These are phyloP conservation scores for Theodoxus fluviatilis DNA, from an alignment of 2,888 invertebrate species.

Conservation along the genomic window DNA sequence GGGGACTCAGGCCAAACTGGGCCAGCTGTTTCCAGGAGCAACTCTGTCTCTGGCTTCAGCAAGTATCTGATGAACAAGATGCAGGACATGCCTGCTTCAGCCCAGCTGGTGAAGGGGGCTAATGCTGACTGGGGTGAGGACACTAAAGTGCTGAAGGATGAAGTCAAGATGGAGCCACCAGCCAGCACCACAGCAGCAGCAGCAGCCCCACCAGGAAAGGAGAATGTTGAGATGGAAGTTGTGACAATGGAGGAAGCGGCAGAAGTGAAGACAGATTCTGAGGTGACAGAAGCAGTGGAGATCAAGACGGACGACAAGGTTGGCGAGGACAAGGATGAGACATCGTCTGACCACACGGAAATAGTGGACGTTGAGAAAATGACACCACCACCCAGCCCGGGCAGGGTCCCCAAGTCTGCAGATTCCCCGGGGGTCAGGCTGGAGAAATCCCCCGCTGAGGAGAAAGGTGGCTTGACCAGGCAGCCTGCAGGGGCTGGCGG, in stretches of 20 bases:
- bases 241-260: background rate
- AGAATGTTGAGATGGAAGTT: background rate
- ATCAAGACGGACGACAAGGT: background rate
- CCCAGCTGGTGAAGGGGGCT: background rate
- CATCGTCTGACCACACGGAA: background rate
- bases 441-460: no score
- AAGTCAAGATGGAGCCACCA: background rate
- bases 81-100: background rate
- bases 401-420: no score
- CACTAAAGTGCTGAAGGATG: background rate
- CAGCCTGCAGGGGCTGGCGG: no score
- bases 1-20: no score
- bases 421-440: no score
- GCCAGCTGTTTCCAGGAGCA: no score
- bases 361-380: background rate
- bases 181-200: background rate
- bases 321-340: background rate
- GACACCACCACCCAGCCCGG: background rate
- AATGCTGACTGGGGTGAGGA: background rate
- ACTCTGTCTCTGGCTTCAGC: no score
- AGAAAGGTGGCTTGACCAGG: no score
- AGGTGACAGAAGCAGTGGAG: background rate
- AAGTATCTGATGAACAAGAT: no score
- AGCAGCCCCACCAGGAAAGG: no score
- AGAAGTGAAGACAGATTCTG: background rate